Base-by-base conservation (phyloP, 2,113 vertebrate species). In the Dasyurus viverrinus region DNA sequence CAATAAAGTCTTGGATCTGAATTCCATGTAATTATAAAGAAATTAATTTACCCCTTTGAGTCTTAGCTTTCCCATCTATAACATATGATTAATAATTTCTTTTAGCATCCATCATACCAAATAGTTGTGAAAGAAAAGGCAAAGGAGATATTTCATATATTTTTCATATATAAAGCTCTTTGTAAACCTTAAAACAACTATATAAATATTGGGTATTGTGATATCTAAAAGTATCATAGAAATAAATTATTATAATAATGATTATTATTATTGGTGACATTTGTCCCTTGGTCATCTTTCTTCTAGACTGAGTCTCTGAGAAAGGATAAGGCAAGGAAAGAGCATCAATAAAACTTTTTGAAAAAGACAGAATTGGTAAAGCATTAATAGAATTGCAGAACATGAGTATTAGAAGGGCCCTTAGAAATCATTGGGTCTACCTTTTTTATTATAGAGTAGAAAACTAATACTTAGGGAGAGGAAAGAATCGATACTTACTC, bases 401-500 rank as follows among this genome's bases (percentile, higher is more conserved):
- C 42, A 16, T 84, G n/a, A 84, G 19, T 42, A 8, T 84, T 84
- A 22, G 68, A 84, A 23, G 7, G 1, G 19, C n/a, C 16, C 16
- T 42, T 42, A 42, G n/a, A 84, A 84, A 84, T 42, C 36, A 84
- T 22, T 84, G 5, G 22, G 68, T 42, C n/a, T 68, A 68, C 3
- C 30, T 68, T 11, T 68, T 12, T 30, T 30, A 30, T 36, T 27
- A 68, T 68, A 36, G 30, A 68, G 60, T 68, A 68, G 60, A 68
- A 68, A 68, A 14, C 8, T 68, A 12, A 68, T 68, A 36, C 27
- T 60, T 60, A 60, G 57, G 11, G 10, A 60, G 36, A 76, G 16
- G 68, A 76, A 76, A 76, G 36, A 76, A n/a, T 30, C 5, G 22
- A n/a, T 76, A 76, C 68, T 96, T 98, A 95, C 92, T 68, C 0